Percentiles rank a stretch among this genome's conserved stretches.
These are phyloP conservation scores for Drosophila prolongata DNA, from an alignment of 2,888 invertebrate genomes.

Conservation along the genomic window DNA sequence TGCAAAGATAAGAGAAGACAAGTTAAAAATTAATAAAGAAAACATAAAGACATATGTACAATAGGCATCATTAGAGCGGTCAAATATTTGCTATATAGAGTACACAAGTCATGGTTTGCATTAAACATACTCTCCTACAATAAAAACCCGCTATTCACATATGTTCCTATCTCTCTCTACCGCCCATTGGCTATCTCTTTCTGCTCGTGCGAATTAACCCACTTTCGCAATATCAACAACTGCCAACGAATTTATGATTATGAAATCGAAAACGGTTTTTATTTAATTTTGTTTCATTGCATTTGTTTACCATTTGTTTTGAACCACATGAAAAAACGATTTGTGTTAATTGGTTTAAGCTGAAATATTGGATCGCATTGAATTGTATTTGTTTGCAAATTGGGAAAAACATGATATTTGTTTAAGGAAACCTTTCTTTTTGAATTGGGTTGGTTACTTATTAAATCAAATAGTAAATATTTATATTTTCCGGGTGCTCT, in stretches of 20 bases:
- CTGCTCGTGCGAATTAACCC: slow-evolving; percentile 58
- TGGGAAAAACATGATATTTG: too few species aligned
- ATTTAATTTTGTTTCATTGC: slow-evolving; percentile 57
- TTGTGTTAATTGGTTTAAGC: slow-evolving; percentile 37
- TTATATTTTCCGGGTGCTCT: background rate
- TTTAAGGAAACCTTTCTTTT: too few species aligned
- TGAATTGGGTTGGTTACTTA: too few species aligned
- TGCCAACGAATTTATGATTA: slow-evolving; percentile 47
- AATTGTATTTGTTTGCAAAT: background rate
- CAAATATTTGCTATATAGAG: slow-evolving; percentile 38
- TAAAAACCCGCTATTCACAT: slow-evolving; percentile 19
- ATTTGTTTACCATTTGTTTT: slow-evolving; percentile 45
- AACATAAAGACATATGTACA: slow-evolving; percentile 14
- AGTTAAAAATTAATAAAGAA: slow-evolving; percentile 24
- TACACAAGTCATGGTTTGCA: slow-evolving; percentile 10
- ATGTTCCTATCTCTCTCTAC: slow-evolving; percentile 16
- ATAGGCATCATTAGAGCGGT: slow-evolving; percentile 30
- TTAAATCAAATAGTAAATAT: background rate
- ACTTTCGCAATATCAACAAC: slow-evolving; percentile 49
- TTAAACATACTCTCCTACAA: background rate
- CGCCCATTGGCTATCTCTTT: slow-evolving; percentile 6
- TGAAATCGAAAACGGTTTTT: slow-evolving; percentile 62
- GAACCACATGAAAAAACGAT: background rate
- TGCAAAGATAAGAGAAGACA: slow-evolving; percentile 34
- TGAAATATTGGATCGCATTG: slow-evolving; percentile 21